Evolutionary conservation across 2,888 invertebrate genomes (phyloP), one percentile per base, ranked within the genome.

Genomic region (Phlogophora meticulosa): DNA sequence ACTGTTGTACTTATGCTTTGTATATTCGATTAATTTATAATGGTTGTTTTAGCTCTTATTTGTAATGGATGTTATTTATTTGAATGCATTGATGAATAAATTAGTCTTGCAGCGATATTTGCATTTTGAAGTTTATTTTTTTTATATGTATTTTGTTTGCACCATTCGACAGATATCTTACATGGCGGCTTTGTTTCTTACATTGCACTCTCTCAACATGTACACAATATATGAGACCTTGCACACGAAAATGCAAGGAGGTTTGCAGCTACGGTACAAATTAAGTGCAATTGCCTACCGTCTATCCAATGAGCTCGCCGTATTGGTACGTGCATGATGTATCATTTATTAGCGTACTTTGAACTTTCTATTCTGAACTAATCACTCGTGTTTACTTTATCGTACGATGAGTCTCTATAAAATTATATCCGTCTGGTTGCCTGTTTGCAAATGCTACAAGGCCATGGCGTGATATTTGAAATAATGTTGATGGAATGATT

Each of bases 201-300:
- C 98, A 82, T 96, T 99, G 78, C 99, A 98, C 94, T 94, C 97
- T 86, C 98, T 99, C 81, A 99, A 99, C 94, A 97, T 97, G 76
- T 96, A 97, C 67, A 99, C 99, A 43, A 98, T 99, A 28, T 96
- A 98, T 76, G 96, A 97, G 94, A 98, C 98, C 34, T 97, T 99
- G 87, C 98, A 98, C 76, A 98, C 98, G 93, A 99, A 99, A 95
- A 96, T 96, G 63, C 93, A 95, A 76, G 95, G 96, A 79, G 93
- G 96, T 65, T 91, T 96, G 88, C 96, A 96, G 90, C 96, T 96
- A 73, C 95, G 96, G 42, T 97, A 97, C 93, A 96, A 96, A 82
- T 91, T 96, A 80, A 95, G 96, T 77, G 96, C 96, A 55, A 95
- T 95, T 77, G 95, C 94, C 61, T 92, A 94, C 83, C 91, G 94